A percentile compares a stretch with the other conserved stretches of the same genome.
Conservation (phyloP, 2,113 vertebrate genomes). For the Marmota flaviventris region DNA sequence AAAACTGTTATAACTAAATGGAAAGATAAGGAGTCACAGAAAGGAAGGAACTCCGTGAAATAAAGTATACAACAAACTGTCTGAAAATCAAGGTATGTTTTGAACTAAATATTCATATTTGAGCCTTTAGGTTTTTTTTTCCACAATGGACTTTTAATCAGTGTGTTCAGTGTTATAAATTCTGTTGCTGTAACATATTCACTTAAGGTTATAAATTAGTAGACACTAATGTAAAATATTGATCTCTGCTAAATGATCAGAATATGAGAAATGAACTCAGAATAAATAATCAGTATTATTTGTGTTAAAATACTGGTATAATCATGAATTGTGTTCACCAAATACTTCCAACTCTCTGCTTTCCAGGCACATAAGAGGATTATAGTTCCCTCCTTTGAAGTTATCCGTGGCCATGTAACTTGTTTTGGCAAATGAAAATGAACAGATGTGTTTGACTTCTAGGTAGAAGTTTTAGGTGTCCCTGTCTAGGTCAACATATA, state of each 20-base stretch:
- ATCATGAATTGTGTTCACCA: not conserved
- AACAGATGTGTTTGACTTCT: not conserved
- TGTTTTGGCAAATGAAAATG: not conserved
- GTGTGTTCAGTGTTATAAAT: not conserved
- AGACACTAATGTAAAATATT: not conserved
- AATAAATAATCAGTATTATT: not conserved
- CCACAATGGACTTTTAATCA: not conserved
- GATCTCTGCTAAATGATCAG: not conserved
- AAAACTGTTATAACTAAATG: not conserved
- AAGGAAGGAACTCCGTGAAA: not conserved
- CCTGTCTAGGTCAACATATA: rapidly evolving
- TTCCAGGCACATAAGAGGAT: not conserved
- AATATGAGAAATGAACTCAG: not conserved
- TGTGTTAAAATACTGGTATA: not conserved
- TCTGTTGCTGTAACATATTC: not conserved
- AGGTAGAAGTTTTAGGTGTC: not conserved
- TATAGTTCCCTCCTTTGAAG: not conserved
- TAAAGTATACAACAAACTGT: not conserved
- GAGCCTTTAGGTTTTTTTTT: not conserved
- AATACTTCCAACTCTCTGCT: not conserved
- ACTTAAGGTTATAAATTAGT: not conserved
- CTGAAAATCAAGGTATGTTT: not conserved
- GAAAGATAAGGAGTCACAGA: not conserved
- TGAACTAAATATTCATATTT: not conserved
- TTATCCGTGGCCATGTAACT: not conserved